Base-by-base conservation (phyloP, 53 echinoderm and acorn worm species). In the Echinometra lucunter region DNA sequence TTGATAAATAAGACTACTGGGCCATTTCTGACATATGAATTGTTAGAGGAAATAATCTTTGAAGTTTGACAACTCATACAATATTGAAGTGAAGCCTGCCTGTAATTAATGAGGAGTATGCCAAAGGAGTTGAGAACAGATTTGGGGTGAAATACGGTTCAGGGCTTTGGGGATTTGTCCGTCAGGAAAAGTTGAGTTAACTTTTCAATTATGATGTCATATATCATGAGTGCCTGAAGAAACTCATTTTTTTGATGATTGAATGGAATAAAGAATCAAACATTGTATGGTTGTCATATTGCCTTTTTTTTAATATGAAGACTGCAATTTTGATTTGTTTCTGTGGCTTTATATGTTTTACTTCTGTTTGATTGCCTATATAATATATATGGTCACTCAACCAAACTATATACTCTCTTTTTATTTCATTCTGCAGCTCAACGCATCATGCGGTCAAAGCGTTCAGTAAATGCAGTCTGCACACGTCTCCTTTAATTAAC, bases 381-480 rank as follows among this genome's bases (percentile, higher is more conserved):
- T 80, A 18, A 8, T 11, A 3, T 80, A 4, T 11, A 27, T 27
- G 44, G 44, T n/a, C 83, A 42, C 83, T 45, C n/a, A n/a, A n/a
- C n/a, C n/a, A n/a, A n/a, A n/a, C n/a, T n/a, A n/a, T n/a, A n/a
- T n/a, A n/a, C n/a, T n/a, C n/a, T n/a, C n/a, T n/a, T n/a, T n/a
- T n/a, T n/a, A n/a, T n/a, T n/a, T n/a, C n/a, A n/a, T n/a, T 91
- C 23, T 81, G 81, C 94, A 94, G 94, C 67, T 56, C 94, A 28
- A 94, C 94, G 83, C 94, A 94, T 45, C 49, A 66, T 94, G 94
- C 94, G 28, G 60, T 94, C 58, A 94, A 94, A 60, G 94, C 94
- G 44, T 83, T 94, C 58, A 85, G 94, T 45, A 82, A 58, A 94
- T 83, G 94, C 85, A 60, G 58, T 45, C 94, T 94, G 17, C 94